Percentiles rank a stretch among this genome's conserved stretches.
phyloP scores from a whole-genome alignment of 2,888 invertebrate genomes.

The Mermis nigrescens region DNA sequence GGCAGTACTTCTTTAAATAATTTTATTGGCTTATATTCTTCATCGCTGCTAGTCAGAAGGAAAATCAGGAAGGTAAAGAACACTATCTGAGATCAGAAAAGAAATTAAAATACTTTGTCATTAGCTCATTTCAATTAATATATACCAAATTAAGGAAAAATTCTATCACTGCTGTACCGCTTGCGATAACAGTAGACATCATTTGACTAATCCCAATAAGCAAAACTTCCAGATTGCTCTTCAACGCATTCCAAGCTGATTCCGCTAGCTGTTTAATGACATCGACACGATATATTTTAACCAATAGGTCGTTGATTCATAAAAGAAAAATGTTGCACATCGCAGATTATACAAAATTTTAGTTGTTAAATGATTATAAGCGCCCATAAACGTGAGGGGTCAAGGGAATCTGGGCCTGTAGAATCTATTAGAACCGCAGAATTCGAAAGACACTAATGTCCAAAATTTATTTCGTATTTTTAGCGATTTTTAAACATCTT shows the following conservation, averaged over 20 bases:
- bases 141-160: slow-evolving; percentile 12
- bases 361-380: too few species aligned
- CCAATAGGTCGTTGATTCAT: too few species aligned
- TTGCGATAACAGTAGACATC: slow-evolving; percentile 6
- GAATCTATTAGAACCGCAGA: too few species aligned
- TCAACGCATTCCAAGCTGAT: background rate
- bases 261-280: slow-evolving; percentile 4
- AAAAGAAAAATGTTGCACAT: too few species aligned
- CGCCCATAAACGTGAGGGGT: too few species aligned
- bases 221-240: slow-evolving; percentile 7
- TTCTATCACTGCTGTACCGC: slow-evolving; percentile 10
- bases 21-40: slow-evolving; percentile 77
- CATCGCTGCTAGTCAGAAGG: slow-evolving; percentile 60
- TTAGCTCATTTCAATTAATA: background rate
- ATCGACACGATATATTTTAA: too few species aligned
- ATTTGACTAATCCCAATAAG: slow-evolving; percentile 4
- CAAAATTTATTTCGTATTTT: too few species aligned
- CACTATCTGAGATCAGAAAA: slow-evolving; percentile 49
- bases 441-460: too few species aligned
- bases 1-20: slow-evolving; percentile 62
- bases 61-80: slow-evolving; percentile 87
- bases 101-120: slow-evolving; percentile 2
- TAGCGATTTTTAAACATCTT: too few species aligned
- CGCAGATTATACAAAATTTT: too few species aligned
- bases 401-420: too few species aligned